A percentile compares a stretch with the other conserved stretches of the same genome.
Evolutionary conservation across 1,140 invertebrate genomes (phyloP).

Genomic region (Drosophila pseudoobscura): DNA sequence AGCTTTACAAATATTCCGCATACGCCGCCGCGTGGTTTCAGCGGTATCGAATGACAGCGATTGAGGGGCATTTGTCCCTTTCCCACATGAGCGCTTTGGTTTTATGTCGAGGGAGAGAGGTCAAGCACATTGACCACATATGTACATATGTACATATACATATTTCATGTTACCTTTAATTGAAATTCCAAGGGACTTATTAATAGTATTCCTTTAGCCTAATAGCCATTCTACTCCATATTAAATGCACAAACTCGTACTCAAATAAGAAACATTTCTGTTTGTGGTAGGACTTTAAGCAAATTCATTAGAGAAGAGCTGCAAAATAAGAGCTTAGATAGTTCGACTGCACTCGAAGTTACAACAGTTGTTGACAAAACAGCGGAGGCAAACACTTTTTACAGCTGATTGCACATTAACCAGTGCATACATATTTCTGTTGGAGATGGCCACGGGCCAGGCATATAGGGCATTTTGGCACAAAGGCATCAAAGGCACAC

Average conservation of each 20-base stretch:
- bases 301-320: constrained; percentile 4
- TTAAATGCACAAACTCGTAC: too few relatives aligned
- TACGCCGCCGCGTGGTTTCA: too few relatives aligned
- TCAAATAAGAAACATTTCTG: background rate
- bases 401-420: constrained; percentile 31
- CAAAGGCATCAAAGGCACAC: too few relatives aligned
- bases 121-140: too few relatives aligned
- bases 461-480: too few relatives aligned
- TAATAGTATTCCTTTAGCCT: background rate
- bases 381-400: constrained; percentile 27
- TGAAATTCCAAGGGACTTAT: background rate
- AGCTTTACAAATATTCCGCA: too few relatives aligned
- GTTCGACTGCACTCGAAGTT: constrained; percentile 30
- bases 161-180: background rate
- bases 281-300: constrained; percentile 15
- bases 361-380: constrained; percentile 26
- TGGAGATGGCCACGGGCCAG: background rate
- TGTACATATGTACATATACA: too few relatives aligned
- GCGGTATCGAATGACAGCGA: too few relatives aligned
- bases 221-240: too few relatives aligned
- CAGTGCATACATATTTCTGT: background rate
- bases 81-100: too few relatives aligned
- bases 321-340: constrained; percentile 5
- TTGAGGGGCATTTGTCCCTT: too few relatives aligned
- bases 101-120: too few relatives aligned